Evolutionary conservation across 2,113 vertebrate species (phyloP).

Genomic region (Tautogolabrus adspersus): DNA sequence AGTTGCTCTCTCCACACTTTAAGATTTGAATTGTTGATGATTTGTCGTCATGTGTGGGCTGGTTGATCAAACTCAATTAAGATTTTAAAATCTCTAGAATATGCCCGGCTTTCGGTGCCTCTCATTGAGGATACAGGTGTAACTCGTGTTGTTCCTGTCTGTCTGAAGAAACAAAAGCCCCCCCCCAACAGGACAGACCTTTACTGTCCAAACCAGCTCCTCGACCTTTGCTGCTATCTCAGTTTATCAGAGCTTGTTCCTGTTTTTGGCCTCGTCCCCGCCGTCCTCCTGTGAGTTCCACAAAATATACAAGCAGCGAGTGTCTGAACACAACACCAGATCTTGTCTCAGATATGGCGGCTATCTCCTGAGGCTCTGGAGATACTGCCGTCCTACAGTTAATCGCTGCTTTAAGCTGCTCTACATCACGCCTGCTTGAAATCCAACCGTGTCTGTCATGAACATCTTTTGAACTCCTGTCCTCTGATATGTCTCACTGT

Average conservation of each 20-base stretch:
- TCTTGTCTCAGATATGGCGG: neutral
- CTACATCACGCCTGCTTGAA: neutral
- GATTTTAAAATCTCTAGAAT: too few species aligned
- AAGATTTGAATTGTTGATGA: too few species aligned
- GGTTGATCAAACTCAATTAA: too few species aligned
- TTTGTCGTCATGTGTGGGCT: too few species aligned
- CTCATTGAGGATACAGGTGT: too few species aligned
- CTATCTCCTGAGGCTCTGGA: neutral
- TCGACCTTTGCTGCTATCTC: neutral
- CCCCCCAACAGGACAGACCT: neutral
- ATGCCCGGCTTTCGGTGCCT: too few species aligned
- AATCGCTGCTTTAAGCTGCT: neutral
- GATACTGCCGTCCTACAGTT: neutral
- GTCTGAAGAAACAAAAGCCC: too few species aligned
- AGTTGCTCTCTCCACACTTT: too few species aligned
- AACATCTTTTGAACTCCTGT: too few species aligned
- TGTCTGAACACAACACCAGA: neutral
- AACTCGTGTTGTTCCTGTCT: too few species aligned
- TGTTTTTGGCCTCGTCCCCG: neutral
- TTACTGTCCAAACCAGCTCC: neutral
- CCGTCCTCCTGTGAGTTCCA: neutral
- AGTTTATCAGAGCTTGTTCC: neutral
- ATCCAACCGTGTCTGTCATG: too few species aligned
- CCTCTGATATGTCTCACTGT: too few species aligned
- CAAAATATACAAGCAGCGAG: neutral